These are phyloP conservation scores for Psittacula echo DNA, from an alignment of 2,797 vertebrate species.

Conservation along the genomic window DNA sequence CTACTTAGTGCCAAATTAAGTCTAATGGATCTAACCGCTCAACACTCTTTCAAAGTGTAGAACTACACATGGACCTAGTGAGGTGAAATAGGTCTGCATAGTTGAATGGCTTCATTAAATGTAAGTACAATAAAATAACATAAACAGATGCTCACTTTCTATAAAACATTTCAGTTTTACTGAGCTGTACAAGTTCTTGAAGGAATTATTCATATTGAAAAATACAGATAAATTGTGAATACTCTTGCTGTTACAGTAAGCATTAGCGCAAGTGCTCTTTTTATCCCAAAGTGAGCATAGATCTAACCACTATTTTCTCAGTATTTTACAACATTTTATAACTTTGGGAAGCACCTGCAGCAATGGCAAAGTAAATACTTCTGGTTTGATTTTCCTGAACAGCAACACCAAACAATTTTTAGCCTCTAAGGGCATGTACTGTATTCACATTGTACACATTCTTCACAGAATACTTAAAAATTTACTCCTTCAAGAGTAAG, in stretches of 20 bases:
- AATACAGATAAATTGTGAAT: not conserved
- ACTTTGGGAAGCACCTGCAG: not conserved
- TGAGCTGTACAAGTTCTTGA: not conserved
- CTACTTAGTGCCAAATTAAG: not conserved
- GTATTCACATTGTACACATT: not conserved
- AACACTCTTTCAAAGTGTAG: not conserved
- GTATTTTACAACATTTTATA: not conserved
- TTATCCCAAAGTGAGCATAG: not conserved
- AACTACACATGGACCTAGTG: not conserved
- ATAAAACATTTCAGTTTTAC: not conserved
- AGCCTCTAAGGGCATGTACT: not conserved
- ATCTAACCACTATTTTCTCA: not conserved
- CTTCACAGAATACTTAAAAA: not conserved
- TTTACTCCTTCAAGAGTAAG: not conserved
- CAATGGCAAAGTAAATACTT: not conserved
- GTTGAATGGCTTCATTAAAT: not conserved
- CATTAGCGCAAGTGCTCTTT: not conserved
- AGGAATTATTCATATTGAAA: not conserved
- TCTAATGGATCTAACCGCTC: not conserved
- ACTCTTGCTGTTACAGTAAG: not conserved
- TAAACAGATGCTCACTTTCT: not conserved
- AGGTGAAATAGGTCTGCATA: not conserved
- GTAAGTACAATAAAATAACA: not conserved
- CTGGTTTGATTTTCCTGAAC: not conserved
- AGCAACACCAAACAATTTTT: not conserved